A percentile compares a stretch with the other conserved stretches of the same genome.
These are phyloP conservation scores for Syndactyla subalaris DNA, from an alignment of 2,797 vertebrate species.

Conservation along the genomic window DNA sequence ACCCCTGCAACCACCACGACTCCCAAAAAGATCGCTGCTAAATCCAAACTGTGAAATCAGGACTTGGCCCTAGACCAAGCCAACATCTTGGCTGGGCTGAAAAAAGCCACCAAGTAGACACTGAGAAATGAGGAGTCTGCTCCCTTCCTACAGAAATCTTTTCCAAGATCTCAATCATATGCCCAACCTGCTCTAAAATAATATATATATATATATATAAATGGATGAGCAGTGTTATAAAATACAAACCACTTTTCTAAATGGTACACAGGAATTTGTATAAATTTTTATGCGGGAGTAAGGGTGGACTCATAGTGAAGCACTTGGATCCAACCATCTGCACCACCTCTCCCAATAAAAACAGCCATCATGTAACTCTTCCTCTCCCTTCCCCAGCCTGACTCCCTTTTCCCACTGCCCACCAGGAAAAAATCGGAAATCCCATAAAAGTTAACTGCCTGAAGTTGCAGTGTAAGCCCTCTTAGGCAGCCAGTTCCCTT, in stretches of 20 bases:
- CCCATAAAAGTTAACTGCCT: not conserved
- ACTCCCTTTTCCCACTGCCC: not conserved
- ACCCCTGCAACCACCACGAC: not conserved
- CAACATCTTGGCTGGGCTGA: constrained; percentile 17
- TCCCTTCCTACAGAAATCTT: not conserved
- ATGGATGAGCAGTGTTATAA: not conserved
- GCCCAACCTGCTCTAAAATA: not conserved
- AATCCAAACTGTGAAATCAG: constrained; percentile 50
- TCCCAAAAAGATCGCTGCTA: constrained; percentile 28
- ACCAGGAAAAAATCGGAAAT: not conserved
- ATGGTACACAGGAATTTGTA: not conserved
- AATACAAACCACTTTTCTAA: not conserved
- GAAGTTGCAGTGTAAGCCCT: not conserved
- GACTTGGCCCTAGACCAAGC: constrained; percentile 5
- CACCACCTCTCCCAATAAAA: not conserved
- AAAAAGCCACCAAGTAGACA: constrained; percentile 11
- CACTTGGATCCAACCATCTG: not conserved
- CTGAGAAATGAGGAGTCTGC: not conserved
- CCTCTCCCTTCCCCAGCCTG: not conserved
- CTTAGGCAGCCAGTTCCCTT: not conserved
- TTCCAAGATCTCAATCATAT: not conserved
- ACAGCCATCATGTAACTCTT: not conserved
- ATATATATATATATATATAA: accelerated
- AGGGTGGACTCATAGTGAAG: not conserved
- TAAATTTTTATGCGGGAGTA: not conserved